Evolutionary conservation across 2,888 invertebrate species (phyloP).

Genomic region (Philereme transversata): DNA sequence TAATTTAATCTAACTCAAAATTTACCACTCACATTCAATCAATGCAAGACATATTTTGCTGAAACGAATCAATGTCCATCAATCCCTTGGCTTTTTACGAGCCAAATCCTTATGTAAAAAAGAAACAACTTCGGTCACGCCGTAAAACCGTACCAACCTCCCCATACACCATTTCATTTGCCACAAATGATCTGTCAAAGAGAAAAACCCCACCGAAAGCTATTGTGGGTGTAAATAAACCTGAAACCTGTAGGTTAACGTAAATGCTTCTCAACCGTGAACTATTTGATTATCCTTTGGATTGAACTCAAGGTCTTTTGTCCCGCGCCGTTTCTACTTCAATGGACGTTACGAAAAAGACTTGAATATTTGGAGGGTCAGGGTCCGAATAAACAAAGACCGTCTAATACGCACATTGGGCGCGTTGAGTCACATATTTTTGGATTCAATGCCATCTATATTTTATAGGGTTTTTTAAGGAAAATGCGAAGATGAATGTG

Average conservation of each 20-base stretch:
- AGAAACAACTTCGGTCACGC: slow-evolving; percentile 19
- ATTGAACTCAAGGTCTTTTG: slow-evolving; percentile 60
- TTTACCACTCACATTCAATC: slow-evolving; percentile 12
- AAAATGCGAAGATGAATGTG: no score
- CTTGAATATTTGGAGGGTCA: slow-evolving; percentile 55
- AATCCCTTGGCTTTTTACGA: slow-evolving; percentile 19
- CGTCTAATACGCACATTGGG: slow-evolving; percentile 30
- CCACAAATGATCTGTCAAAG: slow-evolving; percentile 58
- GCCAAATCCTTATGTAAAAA: slow-evolving; percentile 17
- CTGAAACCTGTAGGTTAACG: slow-evolving; percentile 50
- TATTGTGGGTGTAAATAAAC: slow-evolving; percentile 58
- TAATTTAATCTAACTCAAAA: no score
- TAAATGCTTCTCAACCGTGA: slow-evolving; percentile 60
- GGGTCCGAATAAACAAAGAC: slow-evolving; percentile 49
- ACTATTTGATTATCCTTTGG: slow-evolving; percentile 71
- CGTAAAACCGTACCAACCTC: slow-evolving; percentile 26
- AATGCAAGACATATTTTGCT: slow-evolving; percentile 2
- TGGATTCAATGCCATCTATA: background rate
- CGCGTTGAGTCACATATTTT: slow-evolving; percentile 32
- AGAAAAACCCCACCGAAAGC: slow-evolving; percentile 44
- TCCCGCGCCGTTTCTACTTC: slow-evolving; percentile 62
- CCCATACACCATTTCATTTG: slow-evolving; percentile 49
- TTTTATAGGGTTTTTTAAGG: background rate
- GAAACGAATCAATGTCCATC: slow-evolving; percentile 8
- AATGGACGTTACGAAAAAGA: slow-evolving; percentile 54